Evolutionary conservation across 1,140 invertebrate species (phyloP).

Genomic region (Drosophila navojoa): DNA sequence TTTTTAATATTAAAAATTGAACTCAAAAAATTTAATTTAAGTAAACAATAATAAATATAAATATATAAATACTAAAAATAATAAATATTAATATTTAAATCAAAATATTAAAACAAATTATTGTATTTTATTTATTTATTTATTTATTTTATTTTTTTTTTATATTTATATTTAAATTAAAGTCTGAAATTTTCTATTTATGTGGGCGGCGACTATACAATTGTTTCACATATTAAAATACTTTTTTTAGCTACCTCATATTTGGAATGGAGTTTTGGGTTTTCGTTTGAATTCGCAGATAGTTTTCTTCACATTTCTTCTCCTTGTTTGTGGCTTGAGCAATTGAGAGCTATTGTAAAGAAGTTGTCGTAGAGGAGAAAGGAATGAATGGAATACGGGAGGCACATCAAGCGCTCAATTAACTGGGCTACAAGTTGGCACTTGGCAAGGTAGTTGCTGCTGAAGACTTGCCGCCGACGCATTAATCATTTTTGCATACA

Average conservation of each 20-base stretch:
- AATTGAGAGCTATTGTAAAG: slow-evolving; percentile 67
- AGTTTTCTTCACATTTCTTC: not conserved
- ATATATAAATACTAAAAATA: too few relatives aligned
- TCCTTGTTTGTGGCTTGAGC: slow-evolving; percentile 25
- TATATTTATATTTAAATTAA: too few relatives aligned
- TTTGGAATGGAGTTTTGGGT: slow-evolving; percentile 68
- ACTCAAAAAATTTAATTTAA: too few relatives aligned
- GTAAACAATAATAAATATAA: too few relatives aligned
- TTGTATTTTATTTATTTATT: too few relatives aligned
- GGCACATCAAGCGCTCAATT: slow-evolving; percentile 69
- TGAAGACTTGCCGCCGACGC: slow-evolving; percentile 28
- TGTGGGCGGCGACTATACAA: too few relatives aligned
- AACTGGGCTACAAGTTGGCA: slow-evolving; percentile 62
- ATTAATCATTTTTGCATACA: slow-evolving; percentile 80
- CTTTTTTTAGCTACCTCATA: not conserved
- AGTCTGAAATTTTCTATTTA: not conserved
- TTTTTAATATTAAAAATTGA: too few relatives aligned
- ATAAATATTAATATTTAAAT: too few relatives aligned
- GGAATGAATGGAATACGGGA: slow-evolving; percentile 8
- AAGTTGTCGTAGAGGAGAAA: slow-evolving; percentile 39
- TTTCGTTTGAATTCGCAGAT: slow-evolving; percentile 36
- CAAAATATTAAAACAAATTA: too few relatives aligned
- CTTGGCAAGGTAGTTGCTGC: slow-evolving; percentile 17
- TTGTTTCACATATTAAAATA: too few relatives aligned
- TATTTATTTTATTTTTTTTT: too few relatives aligned